Percentiles rank a stretch among this genome's conserved stretches.
phyloP scores from a whole-genome alignment of 2,113 vertebrate species.

The Oryzias melastigma region DNA sequence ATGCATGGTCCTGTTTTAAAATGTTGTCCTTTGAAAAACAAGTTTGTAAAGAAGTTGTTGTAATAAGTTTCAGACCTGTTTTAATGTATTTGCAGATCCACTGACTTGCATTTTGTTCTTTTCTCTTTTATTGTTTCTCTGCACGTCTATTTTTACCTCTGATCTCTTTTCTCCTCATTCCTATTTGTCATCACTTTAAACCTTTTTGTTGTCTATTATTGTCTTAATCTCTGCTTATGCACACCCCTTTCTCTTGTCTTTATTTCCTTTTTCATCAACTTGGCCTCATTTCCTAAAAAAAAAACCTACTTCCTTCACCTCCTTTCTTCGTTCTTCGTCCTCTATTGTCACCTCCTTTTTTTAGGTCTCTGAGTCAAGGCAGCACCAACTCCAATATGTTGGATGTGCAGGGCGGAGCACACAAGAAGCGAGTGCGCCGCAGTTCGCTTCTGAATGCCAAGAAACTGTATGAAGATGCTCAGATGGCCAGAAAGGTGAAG shows the following conservation, averaged over 20 bases:
- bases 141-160: no score
- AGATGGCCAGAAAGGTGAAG: constrained; percentile 96
- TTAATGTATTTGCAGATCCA: not conserved
- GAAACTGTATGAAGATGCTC: constrained; percentile 96
- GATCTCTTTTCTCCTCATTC: no score
- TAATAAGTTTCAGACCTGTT: no score
- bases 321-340: not conserved
- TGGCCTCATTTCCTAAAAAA: not conserved
- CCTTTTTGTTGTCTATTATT: constrained; percentile 7
- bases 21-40: constrained; percentile 39
- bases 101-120: constrained; percentile 15
- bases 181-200: no score
- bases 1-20: constrained; percentile 67
- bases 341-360: not conserved
- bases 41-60: constrained; percentile 2
- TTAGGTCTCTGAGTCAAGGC: constrained; percentile 94
- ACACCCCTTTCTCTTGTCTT: constrained; percentile 4
- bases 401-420: constrained; percentile 89
- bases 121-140: constrained; percentile 1
- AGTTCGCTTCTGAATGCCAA: constrained; percentile 95
- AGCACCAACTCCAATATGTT: constrained; percentile 97
- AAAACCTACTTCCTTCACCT: not conserved
- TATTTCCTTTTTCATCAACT: not conserved
- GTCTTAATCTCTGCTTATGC: not conserved
- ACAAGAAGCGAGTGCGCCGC: constrained; percentile 91